Conservation (phyloP, 2,113 vertebrate species). For the Aldabrachelys gigantea region DNA sequence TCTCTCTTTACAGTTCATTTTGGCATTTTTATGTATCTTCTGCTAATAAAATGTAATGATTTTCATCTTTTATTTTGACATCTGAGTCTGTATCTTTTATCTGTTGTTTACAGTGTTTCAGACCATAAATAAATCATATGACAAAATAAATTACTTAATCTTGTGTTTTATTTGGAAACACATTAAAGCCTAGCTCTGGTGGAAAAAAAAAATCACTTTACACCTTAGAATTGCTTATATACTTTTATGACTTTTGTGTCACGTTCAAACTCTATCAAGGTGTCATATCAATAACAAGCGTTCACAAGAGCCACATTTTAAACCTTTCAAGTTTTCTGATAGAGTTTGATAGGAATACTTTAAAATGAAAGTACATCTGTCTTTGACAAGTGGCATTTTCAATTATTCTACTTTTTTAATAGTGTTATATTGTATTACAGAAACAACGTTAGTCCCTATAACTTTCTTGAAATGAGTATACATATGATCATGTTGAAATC, state of each 20-base stretch:
- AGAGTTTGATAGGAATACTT: conserved; percentile 66
- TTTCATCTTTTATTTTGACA: conserved; percentile 80
- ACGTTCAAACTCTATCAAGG: conserved; percentile 71
- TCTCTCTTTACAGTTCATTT: conserved; percentile 75
- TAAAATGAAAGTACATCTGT: conserved; percentile 71
- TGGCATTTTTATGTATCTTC: conserved; percentile 79
- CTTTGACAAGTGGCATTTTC: conserved; percentile 64
- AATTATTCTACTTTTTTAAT: conserved; percentile 40
- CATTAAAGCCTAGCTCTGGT: conserved; percentile 75
- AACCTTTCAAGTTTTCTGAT: conserved; percentile 75
- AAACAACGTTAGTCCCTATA: conserved; percentile 66
- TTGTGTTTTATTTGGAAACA: conserved; percentile 79
- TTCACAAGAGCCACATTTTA: conserved; percentile 74
- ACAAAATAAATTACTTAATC: conserved; percentile 82
- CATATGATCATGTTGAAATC: conserved; percentile 42
- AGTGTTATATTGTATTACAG: conserved; percentile 34
- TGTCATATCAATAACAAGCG: conserved; percentile 74
- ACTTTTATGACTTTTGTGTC: conserved; percentile 73
- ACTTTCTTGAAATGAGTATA: conserved; percentile 58
- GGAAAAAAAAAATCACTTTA: conserved; percentile 70
- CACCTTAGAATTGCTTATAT: conserved; percentile 72
- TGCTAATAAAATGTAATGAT: conserved; percentile 80
- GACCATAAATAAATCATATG: conserved; percentile 78
- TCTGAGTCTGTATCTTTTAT: conserved; percentile 76
- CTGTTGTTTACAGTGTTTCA: conserved; percentile 78